These are phyloP conservation scores for Amphiura filiformis DNA, from an alignment of 35 echinoderm and acorn worm genomes.

Conservation along the genomic window DNA sequence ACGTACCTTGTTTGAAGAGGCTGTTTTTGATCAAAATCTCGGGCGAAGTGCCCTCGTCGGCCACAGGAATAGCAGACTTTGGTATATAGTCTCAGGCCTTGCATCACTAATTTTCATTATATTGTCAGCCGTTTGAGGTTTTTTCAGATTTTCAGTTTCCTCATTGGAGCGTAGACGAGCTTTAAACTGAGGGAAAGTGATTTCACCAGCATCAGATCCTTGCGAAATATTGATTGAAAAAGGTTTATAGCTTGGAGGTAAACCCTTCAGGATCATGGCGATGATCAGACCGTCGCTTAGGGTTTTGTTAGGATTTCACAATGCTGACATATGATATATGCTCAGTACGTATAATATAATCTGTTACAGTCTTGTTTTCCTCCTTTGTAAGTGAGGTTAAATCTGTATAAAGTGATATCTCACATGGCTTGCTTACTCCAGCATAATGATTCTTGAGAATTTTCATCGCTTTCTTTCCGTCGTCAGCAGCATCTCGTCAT, in stretches of 20 bases:
- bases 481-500: slow-evolving; percentile 10
- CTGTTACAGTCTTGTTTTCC: slow-evolving; percentile 18
- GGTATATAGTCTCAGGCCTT: too few relatives aligned
- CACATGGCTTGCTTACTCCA: not conserved
- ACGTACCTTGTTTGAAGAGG: not conserved
- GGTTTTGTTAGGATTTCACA: slow-evolving; percentile 16
- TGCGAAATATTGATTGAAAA: slow-evolving; percentile 34
- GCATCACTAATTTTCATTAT: slow-evolving; percentile 33
- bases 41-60: slow-evolving; percentile 14
- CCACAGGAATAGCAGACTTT: slow-evolving; percentile 19
- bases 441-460: not conserved
- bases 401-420: slow-evolving; percentile 15
- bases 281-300: slow-evolving; percentile 34
- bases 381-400: not conserved
- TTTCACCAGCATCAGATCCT: not conserved
- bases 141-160: slow-evolving; percentile 39
- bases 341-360: not conserved
- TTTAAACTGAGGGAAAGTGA: not conserved
- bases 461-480: slow-evolving; percentile 11
- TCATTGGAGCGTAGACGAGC: not conserved
- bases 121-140: slow-evolving; percentile 7
- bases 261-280: slow-evolving; percentile 49
- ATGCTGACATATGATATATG: not conserved
- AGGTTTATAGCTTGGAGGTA: slow-evolving; percentile 25
- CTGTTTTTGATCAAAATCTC: slow-evolving; percentile 13